Conservation (phyloP, 2,888 invertebrate genomes). For the Temnothorax ravouxi region DNA sequence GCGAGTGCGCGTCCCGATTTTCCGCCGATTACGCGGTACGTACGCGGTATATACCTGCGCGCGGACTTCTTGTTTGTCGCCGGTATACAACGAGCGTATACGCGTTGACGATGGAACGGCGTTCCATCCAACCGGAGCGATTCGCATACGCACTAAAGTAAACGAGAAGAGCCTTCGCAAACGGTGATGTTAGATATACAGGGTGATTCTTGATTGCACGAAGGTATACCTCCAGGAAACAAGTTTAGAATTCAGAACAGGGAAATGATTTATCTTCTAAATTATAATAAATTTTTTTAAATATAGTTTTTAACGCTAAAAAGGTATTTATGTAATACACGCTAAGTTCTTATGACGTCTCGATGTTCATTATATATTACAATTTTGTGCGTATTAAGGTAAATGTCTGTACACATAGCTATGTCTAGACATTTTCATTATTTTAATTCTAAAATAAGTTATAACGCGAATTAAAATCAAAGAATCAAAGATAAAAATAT, state of each 20-base stretch:
- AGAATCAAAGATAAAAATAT: too few species aligned
- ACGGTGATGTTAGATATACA: conserved; percentile 70
- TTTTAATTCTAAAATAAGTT: too few species aligned
- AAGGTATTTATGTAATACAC: not conserved
- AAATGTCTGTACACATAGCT: too few species aligned
- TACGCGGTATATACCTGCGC: conserved; percentile 13
- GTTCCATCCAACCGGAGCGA: conserved; percentile 63
- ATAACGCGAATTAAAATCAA: too few species aligned
- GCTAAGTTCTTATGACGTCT: not conserved
- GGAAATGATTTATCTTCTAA: not conserved
- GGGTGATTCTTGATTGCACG: conserved; percentile 23
- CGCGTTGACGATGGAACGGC: conserved; percentile 71
- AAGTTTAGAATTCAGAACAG: not conserved
- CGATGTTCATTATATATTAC: not conserved
- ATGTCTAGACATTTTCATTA: too few species aligned
- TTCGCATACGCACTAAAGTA: conserved; percentile 62
- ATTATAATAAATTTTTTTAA: too few species aligned
- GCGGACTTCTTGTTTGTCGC: conserved; percentile 69
- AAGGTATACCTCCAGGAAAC: not conserved
- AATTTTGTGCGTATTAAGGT: not conserved
- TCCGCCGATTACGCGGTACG: conserved; percentile 49
- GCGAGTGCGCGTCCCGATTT: conserved; percentile 57
- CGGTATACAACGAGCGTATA: conserved; percentile 76
- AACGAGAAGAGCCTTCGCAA: conserved; percentile 67
- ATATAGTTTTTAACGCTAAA: too few species aligned